Percentiles rank a stretch among this genome's conserved stretches.
phyloP scores from a whole-genome alignment of 2,113 vertebrate genomes.

The Acinonyx jubatus region DNA sequence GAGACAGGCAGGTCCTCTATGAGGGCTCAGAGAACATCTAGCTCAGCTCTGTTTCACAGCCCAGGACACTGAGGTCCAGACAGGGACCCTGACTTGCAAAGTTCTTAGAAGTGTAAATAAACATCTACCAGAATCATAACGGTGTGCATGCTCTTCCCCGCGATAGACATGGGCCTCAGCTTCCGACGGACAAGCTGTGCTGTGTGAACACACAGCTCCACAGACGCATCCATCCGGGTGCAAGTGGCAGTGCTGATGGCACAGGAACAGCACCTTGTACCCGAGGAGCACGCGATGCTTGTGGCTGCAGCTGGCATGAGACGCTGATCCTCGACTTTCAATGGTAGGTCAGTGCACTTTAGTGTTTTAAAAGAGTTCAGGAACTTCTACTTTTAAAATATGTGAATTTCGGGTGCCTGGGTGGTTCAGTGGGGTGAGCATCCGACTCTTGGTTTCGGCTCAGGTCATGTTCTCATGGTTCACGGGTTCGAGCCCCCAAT shows the following conservation, averaged over 20 bases:
- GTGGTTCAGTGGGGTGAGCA: too few species aligned
- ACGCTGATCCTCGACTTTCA: not conserved
- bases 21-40: not conserved
- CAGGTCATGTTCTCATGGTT: too few species aligned
- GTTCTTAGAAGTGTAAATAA: not conserved
- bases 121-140: not conserved
- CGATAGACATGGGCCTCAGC: not conserved
- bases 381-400: not conserved
- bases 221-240: rapidly evolving
- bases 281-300: rapidly evolving
- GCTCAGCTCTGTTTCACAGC: not conserved
- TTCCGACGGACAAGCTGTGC: not conserved
- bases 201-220: not conserved
- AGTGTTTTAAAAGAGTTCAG: not conserved
- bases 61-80: not conserved
- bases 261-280: rapidly evolving
- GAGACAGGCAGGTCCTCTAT: not conserved
- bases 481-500: too few species aligned
- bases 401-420: not conserved
- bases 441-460: too few species aligned
- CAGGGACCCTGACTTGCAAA: not conserved
- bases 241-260: rapidly evolving
- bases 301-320: not conserved
- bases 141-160: too few species aligned
- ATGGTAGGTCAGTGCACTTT: not conserved